A percentile compares a stretch with the other conserved stretches of the same genome.
These are phyloP conservation scores for Xenotilapia caudafasciata DNA, from an alignment of 2,113 vertebrate genomes.

Conservation along the genomic window DNA sequence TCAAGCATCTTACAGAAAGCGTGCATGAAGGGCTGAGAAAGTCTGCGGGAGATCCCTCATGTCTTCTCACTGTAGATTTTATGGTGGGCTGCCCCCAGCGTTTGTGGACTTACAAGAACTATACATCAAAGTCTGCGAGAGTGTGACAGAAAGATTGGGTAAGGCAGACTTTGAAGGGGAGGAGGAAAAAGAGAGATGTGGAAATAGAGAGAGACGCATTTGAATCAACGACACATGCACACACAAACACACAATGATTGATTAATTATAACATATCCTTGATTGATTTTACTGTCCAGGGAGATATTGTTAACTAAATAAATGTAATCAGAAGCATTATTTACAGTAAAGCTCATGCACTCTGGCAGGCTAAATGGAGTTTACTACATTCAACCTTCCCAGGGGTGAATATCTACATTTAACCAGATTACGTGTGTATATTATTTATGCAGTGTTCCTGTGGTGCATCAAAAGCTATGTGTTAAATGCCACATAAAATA, in stretches of 20 bases:
- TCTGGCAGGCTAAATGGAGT: background rate
- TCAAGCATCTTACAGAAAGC: background rate
- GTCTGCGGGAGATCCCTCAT: background rate
- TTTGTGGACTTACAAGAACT: background rate
- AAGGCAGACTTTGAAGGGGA: background rate
- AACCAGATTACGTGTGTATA: background rate
- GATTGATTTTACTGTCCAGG: background rate
- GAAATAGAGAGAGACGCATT: background rate
- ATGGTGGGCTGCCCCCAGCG: background rate
- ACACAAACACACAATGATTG: background rate
- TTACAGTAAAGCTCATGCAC: background rate
- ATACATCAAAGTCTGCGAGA: constrained; percentile 17
- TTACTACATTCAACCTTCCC: background rate
- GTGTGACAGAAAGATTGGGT: background rate
- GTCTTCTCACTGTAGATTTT: background rate
- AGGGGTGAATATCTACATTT: background rate
- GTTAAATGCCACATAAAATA: background rate
- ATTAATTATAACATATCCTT: background rate
- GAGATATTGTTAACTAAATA: constrained; percentile 1
- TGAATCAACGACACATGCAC: background rate
- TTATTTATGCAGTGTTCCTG: background rate
- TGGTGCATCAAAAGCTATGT: background rate
- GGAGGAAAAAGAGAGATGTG: background rate
- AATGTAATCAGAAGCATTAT: background rate
- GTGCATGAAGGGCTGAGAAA: background rate